A percentile compares a stretch with the other conserved stretches of the same genome.
phyloP scores from a whole-genome alignment of 2,113 vertebrate species.

The Dasyprocta punctata region DNA sequence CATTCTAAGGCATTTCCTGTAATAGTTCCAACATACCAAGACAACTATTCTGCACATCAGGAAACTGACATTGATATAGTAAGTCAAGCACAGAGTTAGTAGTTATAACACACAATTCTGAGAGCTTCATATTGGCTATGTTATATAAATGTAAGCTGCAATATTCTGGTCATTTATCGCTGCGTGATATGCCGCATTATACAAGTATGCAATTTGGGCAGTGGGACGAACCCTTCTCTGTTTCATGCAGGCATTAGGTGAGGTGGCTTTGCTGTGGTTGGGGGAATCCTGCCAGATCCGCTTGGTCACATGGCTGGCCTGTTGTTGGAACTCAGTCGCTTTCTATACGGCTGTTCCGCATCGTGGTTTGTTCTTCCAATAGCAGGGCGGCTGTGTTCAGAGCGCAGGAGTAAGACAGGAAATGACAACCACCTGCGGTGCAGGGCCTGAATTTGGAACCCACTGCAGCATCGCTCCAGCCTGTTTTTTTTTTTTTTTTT shows the following conservation, averaged over 20 bases:
- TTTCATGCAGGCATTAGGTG: not conserved
- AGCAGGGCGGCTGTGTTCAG: not conserved
- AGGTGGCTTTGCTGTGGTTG: not conserved
- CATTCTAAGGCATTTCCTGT: not conserved
- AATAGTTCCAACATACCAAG: rapidly evolving
- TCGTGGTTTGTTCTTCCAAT: not conserved
- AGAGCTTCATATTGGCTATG: not conserved
- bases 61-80: not conserved
- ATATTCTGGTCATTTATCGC: not conserved
- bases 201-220: not conserved
- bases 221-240: not conserved
- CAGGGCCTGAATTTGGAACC: not conserved
- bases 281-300: not conserved
- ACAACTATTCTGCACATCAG: not conserved
- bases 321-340: not conserved
- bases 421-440: not conserved
- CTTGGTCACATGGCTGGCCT: not conserved
- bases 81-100: not conserved
- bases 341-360: not conserved
- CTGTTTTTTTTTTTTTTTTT: no score
- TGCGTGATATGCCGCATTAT: not conserved
- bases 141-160: not conserved
- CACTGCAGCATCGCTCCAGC: rapidly evolving
- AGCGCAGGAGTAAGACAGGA: not conserved
- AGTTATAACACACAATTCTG: not conserved